Percentiles rank a stretch among this genome's conserved stretches.
Conservation (phyloP, 2,113 vertebrate genomes). For the Rhea americana region DNA sequence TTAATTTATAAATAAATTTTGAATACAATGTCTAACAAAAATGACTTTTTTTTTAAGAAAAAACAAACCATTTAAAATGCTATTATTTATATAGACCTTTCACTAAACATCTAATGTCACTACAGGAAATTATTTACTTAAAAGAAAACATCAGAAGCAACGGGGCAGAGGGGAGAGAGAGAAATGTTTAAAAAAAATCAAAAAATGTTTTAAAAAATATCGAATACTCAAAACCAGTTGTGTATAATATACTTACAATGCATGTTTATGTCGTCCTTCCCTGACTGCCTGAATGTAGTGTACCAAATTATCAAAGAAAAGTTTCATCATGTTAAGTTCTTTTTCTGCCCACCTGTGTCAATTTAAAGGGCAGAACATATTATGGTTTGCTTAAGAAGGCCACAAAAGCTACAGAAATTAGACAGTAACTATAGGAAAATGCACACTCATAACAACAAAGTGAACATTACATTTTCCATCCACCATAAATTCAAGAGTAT, state of each 20-base stretch:
- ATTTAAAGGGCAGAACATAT: constrained; percentile 35
- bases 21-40: neutral
- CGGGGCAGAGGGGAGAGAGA: neutral
- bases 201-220: neutral
- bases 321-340: constrained; percentile 98
- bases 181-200: neutral
- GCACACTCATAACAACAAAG: neutral
- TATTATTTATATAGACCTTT: neutral
- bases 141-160: neutral
- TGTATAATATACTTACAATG: constrained; percentile 85
- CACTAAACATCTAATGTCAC: neutral
- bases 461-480: neutral
- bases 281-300: constrained; percentile 96
- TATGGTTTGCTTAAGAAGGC: constrained; percentile 2
- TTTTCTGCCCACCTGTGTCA: constrained; percentile 96
- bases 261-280: constrained; percentile 91
- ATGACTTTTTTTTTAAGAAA: neutral
- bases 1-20: neutral
- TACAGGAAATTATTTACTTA: neutral
- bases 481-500: neutral
- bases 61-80: neutral
- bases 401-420: neutral
- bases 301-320: constrained; percentile 97
- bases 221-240: neutral
- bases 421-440: neutral